phyloP scores from a whole-genome alignment of 2,113 vertebrate genomes.

The Coptodon bakossiorum region DNA sequence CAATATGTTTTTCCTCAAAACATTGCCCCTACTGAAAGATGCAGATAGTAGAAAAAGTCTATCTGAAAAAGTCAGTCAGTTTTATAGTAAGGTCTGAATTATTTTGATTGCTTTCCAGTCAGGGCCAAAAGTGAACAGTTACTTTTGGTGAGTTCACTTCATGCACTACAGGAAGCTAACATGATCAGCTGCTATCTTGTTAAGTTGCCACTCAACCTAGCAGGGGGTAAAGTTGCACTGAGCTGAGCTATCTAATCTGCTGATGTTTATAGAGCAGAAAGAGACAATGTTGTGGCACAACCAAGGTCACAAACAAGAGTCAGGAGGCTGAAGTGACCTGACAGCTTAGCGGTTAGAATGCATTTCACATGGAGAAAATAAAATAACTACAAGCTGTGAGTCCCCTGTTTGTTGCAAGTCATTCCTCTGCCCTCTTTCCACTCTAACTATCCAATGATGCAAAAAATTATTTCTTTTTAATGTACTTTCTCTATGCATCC shows the following conservation, averaged over 20 bases:
- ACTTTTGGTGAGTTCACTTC: not conserved
- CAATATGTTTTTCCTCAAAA: not conserved
- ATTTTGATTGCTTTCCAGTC: not conserved
- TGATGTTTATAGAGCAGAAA: not conserved
- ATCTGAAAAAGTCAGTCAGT: not conserved
- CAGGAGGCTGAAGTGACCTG: not conserved
- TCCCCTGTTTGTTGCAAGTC: not conserved
- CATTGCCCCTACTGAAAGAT: not conserved
- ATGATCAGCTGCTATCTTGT: not conserved
- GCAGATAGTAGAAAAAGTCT: not conserved
- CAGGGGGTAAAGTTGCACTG: not conserved
- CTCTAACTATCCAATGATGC: not conserved
- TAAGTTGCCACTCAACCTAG: not conserved
- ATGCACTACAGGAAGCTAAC: not conserved
- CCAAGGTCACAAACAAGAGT: not conserved
- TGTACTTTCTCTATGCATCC: not conserved
- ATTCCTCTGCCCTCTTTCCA: not conserved
- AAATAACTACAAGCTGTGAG: not conserved
- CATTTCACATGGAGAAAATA: not conserved
- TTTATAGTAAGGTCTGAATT: not conserved
- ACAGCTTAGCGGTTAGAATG: not conserved
- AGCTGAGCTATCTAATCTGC: slow-evolving; percentile 14
- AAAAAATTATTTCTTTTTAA: not conserved
- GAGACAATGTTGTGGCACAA: not conserved
- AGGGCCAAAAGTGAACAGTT: not conserved